A percentile compares a stretch with the other conserved stretches of the same genome.
Conservation (phyloP, 2,113 vertebrate species). For the Tachycineta bicolor region DNA sequence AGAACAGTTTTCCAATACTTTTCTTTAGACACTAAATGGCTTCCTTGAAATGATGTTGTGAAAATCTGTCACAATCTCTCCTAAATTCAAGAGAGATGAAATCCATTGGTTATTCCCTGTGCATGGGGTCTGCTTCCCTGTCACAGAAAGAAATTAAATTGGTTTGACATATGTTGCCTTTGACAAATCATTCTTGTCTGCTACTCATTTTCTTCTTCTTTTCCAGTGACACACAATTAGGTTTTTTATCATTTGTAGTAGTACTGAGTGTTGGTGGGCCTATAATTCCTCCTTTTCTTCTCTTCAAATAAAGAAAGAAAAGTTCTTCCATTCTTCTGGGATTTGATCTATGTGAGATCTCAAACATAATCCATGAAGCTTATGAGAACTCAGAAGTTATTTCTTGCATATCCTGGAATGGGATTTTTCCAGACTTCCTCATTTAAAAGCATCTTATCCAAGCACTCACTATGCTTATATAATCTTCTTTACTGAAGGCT, state of each 20-base stretch:
- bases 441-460: not conserved
- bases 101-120: not conserved
- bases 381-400: not conserved
- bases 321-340: not conserved
- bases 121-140: not conserved
- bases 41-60: not conserved
- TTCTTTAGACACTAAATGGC: not conserved
- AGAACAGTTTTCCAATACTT: not conserved
- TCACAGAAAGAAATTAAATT: conserved; percentile 12
- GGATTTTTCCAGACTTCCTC: not conserved
- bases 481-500: not conserved
- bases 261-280: not conserved
- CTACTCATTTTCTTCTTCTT: not conserved
- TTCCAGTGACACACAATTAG: not conserved
- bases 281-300: not conserved
- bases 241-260: not conserved
- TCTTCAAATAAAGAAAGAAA: not conserved
- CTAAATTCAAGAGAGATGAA: not conserved
- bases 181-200: conserved; percentile 19
- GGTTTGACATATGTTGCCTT: not conserved
- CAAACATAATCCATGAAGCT: not conserved
- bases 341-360: not conserved
- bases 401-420: not conserved
- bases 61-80: not conserved
- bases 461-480: not conserved